Evolutionary conservation across 2,888 invertebrate species (phyloP).

Genomic region (Acanthosoma haemorrhoidale): DNA sequence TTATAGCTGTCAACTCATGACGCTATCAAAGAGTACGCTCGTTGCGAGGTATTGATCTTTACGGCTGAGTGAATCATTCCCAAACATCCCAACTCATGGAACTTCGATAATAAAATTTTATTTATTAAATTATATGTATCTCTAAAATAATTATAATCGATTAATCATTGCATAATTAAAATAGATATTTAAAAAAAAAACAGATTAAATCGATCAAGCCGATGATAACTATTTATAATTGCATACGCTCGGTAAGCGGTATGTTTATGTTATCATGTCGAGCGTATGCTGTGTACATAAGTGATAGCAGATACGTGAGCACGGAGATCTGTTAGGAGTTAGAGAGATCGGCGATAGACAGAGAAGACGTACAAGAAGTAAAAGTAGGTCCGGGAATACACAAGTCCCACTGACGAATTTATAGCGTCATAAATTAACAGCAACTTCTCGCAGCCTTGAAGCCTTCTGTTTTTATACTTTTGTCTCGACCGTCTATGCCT

Average conservation of each 20-base stretch:
- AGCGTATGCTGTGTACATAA: too few species aligned
- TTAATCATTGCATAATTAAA: neutral
- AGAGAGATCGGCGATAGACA: too few species aligned
- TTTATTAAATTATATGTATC: neutral
- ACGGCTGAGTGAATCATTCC: too few species aligned
- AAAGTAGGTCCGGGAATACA: neutral
- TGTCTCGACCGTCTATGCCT: neutral
- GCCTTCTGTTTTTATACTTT: slow-evolving; percentile 4
- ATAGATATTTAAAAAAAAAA: neutral
- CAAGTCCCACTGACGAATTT: slow-evolving; percentile 12
- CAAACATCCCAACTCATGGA: too few species aligned
- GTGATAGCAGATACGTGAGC: too few species aligned
- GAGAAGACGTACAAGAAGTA: neutral
- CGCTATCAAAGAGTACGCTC: too few species aligned
- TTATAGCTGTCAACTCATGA: too few species aligned
- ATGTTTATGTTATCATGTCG: too few species aligned
- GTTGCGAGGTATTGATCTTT: too few species aligned
- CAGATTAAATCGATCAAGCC: neutral
- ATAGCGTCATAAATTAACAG: slow-evolving; percentile 7
- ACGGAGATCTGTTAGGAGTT: too few species aligned
- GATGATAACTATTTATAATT: neutral
- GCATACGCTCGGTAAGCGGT: too few species aligned
- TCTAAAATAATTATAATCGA: neutral
- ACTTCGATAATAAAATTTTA: too few species aligned
- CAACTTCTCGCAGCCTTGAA: neutral